Conservation (phyloP, 2,888 invertebrate genomes). For the Timema cristinae region DNA sequence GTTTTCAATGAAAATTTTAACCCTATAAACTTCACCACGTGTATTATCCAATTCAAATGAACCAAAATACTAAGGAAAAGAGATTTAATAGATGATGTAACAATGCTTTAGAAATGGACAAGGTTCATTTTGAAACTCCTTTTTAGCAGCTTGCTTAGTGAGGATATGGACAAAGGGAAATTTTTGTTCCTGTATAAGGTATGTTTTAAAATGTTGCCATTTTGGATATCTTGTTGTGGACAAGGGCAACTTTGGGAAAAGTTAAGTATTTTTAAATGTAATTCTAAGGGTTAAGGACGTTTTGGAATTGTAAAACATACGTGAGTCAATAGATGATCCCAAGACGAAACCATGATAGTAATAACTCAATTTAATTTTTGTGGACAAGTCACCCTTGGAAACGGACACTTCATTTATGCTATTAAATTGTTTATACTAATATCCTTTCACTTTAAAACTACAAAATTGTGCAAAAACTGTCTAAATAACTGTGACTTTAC, state of each 20-base stretch:
- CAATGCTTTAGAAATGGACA: neutral
- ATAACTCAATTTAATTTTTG: neutral
- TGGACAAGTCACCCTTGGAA: conserved; percentile 6
- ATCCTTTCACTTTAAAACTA: no score
- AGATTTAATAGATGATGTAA: neutral
- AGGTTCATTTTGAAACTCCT: neutral
- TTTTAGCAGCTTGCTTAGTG: neutral
- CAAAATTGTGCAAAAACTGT: no score
- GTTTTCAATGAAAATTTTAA: no score
- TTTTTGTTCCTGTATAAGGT: neutral
- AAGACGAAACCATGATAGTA: neutral
- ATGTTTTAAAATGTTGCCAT: neutral
- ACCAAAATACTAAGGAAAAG: neutral
- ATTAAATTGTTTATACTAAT: no score
- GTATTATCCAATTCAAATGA: neutral
- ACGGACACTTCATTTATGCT: neutral
- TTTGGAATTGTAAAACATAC: neutral
- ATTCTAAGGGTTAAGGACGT: neutral
- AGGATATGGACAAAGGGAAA: neutral
- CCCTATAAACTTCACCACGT: neutral
- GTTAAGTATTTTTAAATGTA: neutral
- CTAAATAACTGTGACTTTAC: no score
- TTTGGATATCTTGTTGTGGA: neutral
- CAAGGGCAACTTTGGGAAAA: neutral
- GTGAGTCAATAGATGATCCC: neutral